Evolutionary conservation across 2,888 invertebrate genomes (phyloP), one percentile per base, ranked within the genome.

Genomic region (Cheilosia soror): DNA sequence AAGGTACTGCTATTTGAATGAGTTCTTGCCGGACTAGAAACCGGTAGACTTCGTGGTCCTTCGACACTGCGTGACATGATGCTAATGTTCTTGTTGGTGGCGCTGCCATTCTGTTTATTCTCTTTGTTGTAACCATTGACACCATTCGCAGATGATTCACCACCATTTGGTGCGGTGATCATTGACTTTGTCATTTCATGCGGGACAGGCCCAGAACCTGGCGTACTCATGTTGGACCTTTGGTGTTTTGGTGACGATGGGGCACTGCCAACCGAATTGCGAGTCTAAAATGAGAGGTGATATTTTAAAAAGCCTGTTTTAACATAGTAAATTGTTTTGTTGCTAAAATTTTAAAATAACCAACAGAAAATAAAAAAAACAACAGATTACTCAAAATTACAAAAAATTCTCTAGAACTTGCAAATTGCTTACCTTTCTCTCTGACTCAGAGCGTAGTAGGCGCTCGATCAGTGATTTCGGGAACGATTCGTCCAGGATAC

Each of bases 401-500:
- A 20, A 20, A 20, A 20, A 20, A 20, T 20, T 20, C 20, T 20
- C 20, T 20, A 0, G 20, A 20, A 20, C 2, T 25, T 25, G 7
- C 15, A 7, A 2, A 6, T 2, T n/a, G 2, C 68, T 85, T 81
- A 92, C 92, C 90, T 92, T 92, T 80, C 92, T 89, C 87, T 92
- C 90, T 84, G 93, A 93, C 89, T 95, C 94, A 88, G 95, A 93
- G 65, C 94, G 93, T 89, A 94, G 93, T 55, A 95, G 93, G 87
- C 94, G 93, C 88, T 94, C 94, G 93, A 95, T 95, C 88, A 96
- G 93, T 53, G 95, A 94, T 89, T 95, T 93, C 37, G 96, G 95
- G 90, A 95, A 95, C 83, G 95, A 93, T 89, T 94, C 94, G 88
- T 94, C 94, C 88, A 92, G 87, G 51, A 91, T 90, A 86, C 91